Conservation (phyloP, 2,888 invertebrate species). For the Zygogramma bicolorata region DNA sequence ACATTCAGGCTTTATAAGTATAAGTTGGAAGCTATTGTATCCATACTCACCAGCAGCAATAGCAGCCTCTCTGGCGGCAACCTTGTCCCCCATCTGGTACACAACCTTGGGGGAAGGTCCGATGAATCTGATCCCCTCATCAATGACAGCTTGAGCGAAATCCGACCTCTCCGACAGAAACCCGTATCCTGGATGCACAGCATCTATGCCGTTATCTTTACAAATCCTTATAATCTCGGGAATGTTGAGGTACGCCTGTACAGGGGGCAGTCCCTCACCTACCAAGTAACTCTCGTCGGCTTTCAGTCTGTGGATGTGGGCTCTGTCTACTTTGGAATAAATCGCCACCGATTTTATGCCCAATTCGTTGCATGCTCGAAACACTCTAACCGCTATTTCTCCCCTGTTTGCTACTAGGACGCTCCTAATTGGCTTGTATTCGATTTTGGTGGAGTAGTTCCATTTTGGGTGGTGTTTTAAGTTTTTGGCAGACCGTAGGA, state of each 20-base stretch:
- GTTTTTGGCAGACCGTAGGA: slow-evolving; percentile 29
- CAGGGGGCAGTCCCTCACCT: slow-evolving; percentile 95
- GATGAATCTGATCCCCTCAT: slow-evolving; percentile 94
- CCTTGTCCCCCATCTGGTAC: slow-evolving; percentile 99
- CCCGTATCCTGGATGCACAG: slow-evolving; percentile 95
- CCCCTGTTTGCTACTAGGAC: slow-evolving; percentile 98
- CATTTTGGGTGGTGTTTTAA: slow-evolving; percentile 40
- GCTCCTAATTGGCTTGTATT: slow-evolving; percentile 90
- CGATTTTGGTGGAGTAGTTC: slow-evolving; percentile 68
- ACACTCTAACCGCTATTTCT: slow-evolving; percentile 97
- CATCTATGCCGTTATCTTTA: slow-evolving; percentile 94
- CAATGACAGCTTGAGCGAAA: slow-evolving; percentile 93
- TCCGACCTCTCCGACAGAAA: slow-evolving; percentile 94
- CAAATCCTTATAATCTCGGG: slow-evolving; percentile 97
- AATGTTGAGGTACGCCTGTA: slow-evolving; percentile 96
- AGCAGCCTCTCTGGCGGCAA: slow-evolving; percentile 95
- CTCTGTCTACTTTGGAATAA: slow-evolving; percentile 97
- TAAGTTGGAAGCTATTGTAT: neutral
- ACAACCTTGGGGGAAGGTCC: slow-evolving; percentile 96
- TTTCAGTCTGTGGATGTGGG: slow-evolving; percentile 84
- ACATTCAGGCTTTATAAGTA: too few relatives aligned
- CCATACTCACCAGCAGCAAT: slow-evolving; percentile 81
- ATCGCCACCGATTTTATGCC: slow-evolving; percentile 97
- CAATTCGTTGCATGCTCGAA: slow-evolving; percentile 96
- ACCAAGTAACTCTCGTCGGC: slow-evolving; percentile 63